These are phyloP conservation scores for Anorthoa munda DNA, from an alignment of 2,888 invertebrate genomes.

Conservation along the genomic window DNA sequence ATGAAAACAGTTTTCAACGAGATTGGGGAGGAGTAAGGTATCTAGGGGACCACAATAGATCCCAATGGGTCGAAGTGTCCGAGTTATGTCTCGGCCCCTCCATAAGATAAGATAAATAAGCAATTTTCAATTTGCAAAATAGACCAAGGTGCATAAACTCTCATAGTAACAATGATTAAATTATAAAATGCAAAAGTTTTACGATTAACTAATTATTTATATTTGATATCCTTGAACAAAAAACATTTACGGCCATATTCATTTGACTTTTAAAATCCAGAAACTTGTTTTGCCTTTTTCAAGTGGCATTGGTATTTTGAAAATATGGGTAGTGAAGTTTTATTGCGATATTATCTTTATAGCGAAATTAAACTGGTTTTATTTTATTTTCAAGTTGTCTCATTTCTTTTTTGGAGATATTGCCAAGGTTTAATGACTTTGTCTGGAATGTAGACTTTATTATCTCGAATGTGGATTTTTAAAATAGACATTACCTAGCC, in stretches of 20 bases:
- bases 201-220: neutral
- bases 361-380: slow-evolving; percentile 18
- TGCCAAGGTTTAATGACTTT: slow-evolving; percentile 26
- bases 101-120: too few species aligned
- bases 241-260: neutral
- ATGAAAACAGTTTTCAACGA: too few species aligned
- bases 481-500: neutral
- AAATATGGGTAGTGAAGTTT: slow-evolving; percentile 33
- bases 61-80: too few species aligned
- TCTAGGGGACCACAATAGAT: too few species aligned
- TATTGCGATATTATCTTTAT: slow-evolving; percentile 35
- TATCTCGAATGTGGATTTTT: neutral
- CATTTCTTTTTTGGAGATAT: slow-evolving; percentile 13
- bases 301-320: slow-evolving; percentile 36
- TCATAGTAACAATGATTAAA: neutral
- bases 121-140: too few species aligned
- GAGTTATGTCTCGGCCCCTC: too few species aligned
- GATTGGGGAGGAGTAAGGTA: too few species aligned
- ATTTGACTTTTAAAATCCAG: slow-evolving; percentile 33
- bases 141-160: neutral
- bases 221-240: slow-evolving; percentile 35
- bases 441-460: neutral
- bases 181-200: neutral
- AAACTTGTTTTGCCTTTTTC: slow-evolving; percentile 34
- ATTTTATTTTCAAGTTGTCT: slow-evolving; percentile 5